These are phyloP conservation scores for Mimas tiliae DNA, from an alignment of 2,888 invertebrate genomes.

Conservation along the genomic window DNA sequence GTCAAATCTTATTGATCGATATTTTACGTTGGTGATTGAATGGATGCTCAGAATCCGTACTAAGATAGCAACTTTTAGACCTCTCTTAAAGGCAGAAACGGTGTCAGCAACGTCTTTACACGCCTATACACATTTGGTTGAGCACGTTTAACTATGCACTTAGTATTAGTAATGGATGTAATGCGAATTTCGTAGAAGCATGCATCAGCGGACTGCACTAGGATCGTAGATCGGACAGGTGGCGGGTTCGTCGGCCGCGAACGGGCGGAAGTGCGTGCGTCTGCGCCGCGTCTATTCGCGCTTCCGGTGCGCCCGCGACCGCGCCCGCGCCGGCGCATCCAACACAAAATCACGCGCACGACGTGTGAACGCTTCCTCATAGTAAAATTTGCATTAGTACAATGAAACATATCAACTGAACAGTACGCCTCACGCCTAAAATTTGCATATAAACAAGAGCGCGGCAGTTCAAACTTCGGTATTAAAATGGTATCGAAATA, in stretches of 20 bases:
- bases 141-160: neutral
- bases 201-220: slow-evolving; percentile 43
- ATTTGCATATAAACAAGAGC: neutral
- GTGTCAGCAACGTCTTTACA: neutral
- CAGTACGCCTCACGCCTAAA: slow-evolving; percentile 4
- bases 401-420: slow-evolving; percentile 12
- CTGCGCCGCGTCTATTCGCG: slow-evolving; percentile 81
- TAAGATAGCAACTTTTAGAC: neutral
- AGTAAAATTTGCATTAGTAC: slow-evolving; percentile 20
- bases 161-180: slow-evolving; percentile 15
- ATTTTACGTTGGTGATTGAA: neutral
- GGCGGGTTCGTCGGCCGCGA: slow-evolving; percentile 73
- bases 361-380: slow-evolving; percentile 23
- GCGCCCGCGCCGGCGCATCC: slow-evolving; percentile 47
- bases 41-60: neutral
- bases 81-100: neutral
- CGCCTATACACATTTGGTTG: neutral
- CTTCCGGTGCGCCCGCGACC: slow-evolving; percentile 70
- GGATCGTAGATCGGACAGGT: slow-evolving; percentile 62
- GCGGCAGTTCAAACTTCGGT: neutral
- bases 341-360: slow-evolving; percentile 52
- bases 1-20: neutral
- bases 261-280: slow-evolving; percentile 79
- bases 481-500: neutral
- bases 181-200: slow-evolving; percentile 19